phyloP scores from a whole-genome alignment of 2,113 vertebrate species.

The Oxygymnocypris stewartii region DNA sequence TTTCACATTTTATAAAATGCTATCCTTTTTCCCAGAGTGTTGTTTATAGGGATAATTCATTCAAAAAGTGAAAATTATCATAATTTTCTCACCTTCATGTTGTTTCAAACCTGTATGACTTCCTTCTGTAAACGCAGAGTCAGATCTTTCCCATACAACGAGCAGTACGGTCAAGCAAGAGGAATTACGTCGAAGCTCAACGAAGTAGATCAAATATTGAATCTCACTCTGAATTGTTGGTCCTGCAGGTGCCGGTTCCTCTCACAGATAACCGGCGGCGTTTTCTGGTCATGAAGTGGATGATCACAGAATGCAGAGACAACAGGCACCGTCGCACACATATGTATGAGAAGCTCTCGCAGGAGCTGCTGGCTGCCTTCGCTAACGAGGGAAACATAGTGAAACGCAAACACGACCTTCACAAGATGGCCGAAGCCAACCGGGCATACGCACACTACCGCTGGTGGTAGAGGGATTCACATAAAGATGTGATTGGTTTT shows the following conservation, averaged over 20 bases:
- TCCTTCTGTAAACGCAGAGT: neutral
- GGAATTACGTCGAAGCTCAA: neutral
- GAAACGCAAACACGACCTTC: slow-evolving; percentile 85
- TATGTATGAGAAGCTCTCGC: slow-evolving; percentile 90
- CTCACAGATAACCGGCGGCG: slow-evolving; percentile 78
- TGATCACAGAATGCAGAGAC: slow-evolving; percentile 88
- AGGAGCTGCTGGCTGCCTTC: slow-evolving; percentile 86
- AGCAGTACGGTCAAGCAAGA: neutral
- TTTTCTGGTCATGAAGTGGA: slow-evolving; percentile 96
- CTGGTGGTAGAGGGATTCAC: slow-evolving; percentile 81
- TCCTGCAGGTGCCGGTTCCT: slow-evolving; percentile 84
- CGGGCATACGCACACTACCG: slow-evolving; percentile 93
- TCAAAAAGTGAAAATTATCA: neutral
- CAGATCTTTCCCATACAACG: neutral
- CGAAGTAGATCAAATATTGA: no score
- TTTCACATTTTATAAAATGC: neutral
- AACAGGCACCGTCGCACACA: slow-evolving; percentile 79
- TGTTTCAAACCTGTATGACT: neutral
- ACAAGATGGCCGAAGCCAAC: slow-evolving; percentile 97
- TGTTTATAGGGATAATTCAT: neutral
- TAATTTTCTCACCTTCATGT: neutral
- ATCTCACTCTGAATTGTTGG: neutral
- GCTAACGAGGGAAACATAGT: slow-evolving; percentile 84
- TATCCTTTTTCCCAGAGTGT: neutral
- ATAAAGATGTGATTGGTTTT: neutral